phyloP scores from a whole-genome alignment of 1,140 invertebrate species.

The Cyrtorhinus lividipennis region DNA sequence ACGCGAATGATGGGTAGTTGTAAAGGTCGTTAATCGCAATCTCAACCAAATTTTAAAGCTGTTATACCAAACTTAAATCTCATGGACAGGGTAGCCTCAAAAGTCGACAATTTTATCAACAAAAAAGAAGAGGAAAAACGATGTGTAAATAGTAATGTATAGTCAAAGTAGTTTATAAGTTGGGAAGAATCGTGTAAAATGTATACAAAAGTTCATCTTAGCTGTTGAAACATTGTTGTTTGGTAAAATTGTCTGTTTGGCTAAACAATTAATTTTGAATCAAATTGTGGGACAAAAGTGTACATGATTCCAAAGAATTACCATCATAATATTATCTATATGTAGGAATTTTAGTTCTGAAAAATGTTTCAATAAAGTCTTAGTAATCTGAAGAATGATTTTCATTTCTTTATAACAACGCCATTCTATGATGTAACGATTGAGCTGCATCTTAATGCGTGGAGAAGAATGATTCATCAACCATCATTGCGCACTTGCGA shows the following conservation, averaged over 20 bases:
- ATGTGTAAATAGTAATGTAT: conserved; percentile 21
- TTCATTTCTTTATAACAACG: too few relatives aligned
- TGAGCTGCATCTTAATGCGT: too few relatives aligned
- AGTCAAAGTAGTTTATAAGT: conserved; percentile 12
- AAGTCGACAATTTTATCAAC: conserved; percentile 21
- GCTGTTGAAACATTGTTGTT: conserved; percentile 7
- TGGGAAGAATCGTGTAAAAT: conserved; percentile 16
- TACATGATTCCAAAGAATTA: conserved; percentile 15
- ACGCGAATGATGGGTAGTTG: too few relatives aligned
- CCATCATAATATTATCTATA: conserved; percentile 13
- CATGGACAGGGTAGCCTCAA: conserved; percentile 21
- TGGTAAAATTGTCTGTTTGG: conserved; percentile 16
- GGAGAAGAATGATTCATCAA: too few relatives aligned
- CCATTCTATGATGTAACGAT: too few relatives aligned
- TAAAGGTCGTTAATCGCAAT: too few relatives aligned
- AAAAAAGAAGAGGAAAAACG: too few relatives aligned
- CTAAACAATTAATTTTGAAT: conserved; percentile 16
- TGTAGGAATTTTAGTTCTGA: conserved; percentile 22
- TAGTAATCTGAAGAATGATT: background rate
- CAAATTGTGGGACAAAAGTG: conserved; percentile 14
- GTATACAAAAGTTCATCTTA: conserved; percentile 17
- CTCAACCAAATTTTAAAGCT: too few relatives aligned
- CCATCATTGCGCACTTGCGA: too few relatives aligned
- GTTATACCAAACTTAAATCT: conserved; percentile 16
- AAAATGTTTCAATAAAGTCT: conserved; percentile 19